phyloP scores from a whole-genome alignment of 2,113 vertebrate genomes.

The Entelurus aequoreus region DNA sequence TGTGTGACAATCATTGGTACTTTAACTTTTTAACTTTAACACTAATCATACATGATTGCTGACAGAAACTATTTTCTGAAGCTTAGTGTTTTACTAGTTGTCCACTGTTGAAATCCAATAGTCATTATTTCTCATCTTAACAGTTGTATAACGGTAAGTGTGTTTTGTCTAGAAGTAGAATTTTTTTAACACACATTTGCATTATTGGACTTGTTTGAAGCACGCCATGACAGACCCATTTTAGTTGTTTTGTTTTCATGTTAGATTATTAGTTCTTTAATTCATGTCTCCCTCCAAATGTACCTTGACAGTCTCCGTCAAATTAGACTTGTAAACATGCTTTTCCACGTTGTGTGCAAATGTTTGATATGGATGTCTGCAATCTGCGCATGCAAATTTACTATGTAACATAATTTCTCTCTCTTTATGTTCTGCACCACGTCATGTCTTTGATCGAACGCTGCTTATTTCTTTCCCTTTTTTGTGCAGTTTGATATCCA shows the following conservation, averaged over 20 bases:
- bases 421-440: neutral
- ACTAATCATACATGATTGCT: too few relatives aligned
- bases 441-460: neutral
- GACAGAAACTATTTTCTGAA: too few relatives aligned
- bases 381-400: neutral
- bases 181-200: neutral
- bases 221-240: neutral
- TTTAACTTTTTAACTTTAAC: too few relatives aligned
- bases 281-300: neutral
- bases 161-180: too few relatives aligned
- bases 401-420: neutral
- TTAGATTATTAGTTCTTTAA: neutral
- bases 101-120: too few relatives aligned
- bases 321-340: conserved; percentile 1
- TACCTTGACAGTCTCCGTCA: neutral
- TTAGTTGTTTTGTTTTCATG: neutral
- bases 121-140: too few relatives aligned
- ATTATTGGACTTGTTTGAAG: neutral
- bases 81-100: too few relatives aligned
- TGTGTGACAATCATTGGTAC: too few relatives aligned
- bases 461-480: neutral
- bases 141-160: too few relatives aligned
- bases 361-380: neutral
- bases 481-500: neutral
- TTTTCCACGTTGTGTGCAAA: neutral